Evolutionary conservation across 35 echinoderm and acorn worm genomes (phyloP).

Genomic region (Stichopus chloronotus): DNA sequence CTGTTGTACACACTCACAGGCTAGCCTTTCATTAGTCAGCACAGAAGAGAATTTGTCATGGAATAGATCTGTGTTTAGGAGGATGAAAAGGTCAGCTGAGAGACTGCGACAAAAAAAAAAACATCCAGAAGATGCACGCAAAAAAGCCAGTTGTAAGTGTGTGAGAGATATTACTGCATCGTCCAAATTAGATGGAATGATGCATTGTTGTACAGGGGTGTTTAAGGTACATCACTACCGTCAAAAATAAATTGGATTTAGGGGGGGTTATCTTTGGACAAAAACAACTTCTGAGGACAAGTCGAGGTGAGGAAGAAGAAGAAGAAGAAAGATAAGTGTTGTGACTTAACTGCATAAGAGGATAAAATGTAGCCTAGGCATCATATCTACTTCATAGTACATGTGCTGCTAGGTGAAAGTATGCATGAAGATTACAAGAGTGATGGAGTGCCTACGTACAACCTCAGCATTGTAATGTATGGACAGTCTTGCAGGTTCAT

Average conservation of each 20-base stretch:
- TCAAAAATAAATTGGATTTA: neutral
- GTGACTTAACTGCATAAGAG: too few relatives aligned
- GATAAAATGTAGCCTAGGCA: too few relatives aligned
- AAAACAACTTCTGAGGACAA: neutral
- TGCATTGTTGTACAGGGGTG: constrained; percentile 22
- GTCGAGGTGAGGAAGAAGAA: neutral
- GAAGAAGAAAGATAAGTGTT: too few relatives aligned
- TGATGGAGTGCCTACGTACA: too few relatives aligned
- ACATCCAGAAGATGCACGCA: neutral
- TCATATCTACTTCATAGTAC: too few relatives aligned
- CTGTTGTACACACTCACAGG: neutral
- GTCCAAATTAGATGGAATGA: constrained; percentile 6
- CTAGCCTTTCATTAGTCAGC: constrained; percentile 40
- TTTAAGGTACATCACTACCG: neutral
- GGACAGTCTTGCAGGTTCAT: too few relatives aligned
- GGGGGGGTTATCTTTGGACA: neutral
- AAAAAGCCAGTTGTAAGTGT: neutral
- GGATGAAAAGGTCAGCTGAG: constrained; percentile 47
- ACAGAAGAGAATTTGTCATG: neutral
- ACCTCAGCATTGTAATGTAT: too few relatives aligned
- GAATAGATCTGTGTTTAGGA: constrained; percentile 11
- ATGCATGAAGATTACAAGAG: too few relatives aligned
- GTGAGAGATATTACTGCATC: constrained; percentile 29
- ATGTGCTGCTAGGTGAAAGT: too few relatives aligned
- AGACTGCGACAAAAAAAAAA: constrained; percentile 32